Percentiles rank a stretch among this genome's conserved stretches.
Conservation (phyloP, 2,113 vertebrate genomes). For the Mus spicilegus region DNA sequence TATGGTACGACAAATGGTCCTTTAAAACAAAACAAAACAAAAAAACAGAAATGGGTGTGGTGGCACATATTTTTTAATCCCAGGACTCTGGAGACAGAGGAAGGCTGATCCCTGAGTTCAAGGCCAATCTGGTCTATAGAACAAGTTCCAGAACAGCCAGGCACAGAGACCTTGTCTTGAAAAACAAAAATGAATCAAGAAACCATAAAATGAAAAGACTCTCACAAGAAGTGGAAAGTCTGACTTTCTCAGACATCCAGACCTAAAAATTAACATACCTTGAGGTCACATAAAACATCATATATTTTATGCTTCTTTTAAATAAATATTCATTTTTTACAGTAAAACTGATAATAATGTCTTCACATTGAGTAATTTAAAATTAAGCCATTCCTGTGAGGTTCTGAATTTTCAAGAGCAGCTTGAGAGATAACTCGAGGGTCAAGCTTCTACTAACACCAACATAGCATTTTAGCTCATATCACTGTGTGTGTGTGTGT, state of each 20-base stretch:
- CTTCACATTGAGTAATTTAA: not conserved
- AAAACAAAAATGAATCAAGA: not conserved
- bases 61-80: not conserved
- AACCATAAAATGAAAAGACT: not conserved
- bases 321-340: not conserved
- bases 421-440: not conserved
- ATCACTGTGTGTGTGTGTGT: not conserved
- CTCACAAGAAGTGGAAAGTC: not conserved
- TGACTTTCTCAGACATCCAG: conserved; percentile 3
- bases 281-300: not conserved
- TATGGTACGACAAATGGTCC: not conserved
- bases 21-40: conserved; percentile 10
- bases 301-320: conserved; percentile 11
- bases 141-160: not conserved
- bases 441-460: conserved; percentile 2
- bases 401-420: conserved; percentile 47
- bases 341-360: not conserved
- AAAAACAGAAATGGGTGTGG: not conserved
- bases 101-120: not conserved
- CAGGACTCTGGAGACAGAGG: not conserved
- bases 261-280: not conserved
- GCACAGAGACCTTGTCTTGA: not conserved
- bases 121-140: not conserved
- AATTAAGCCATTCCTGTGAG: not conserved
- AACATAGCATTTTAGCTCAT: no score